A percentile compares a stretch with the other conserved stretches of the same genome.
Evolutionary conservation across 2,113 vertebrate species (phyloP).

Genomic region (Lamprotornis superbus): DNA sequence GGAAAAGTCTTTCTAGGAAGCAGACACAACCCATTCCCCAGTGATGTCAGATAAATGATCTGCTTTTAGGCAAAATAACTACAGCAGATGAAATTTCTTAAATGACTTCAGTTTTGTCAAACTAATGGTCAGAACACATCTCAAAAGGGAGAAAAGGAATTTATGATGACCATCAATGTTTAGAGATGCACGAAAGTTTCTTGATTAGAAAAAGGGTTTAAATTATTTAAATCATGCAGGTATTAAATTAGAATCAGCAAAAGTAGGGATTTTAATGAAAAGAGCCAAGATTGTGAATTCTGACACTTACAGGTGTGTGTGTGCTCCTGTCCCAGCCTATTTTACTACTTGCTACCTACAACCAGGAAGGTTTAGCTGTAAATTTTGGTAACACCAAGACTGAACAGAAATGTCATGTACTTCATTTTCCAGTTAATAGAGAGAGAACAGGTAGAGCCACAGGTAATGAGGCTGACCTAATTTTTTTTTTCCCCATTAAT

Average conservation of each 20-base stretch:
- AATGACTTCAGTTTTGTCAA: background rate
- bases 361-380: background rate
- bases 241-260: background rate
- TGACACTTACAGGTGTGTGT: background rate
- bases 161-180: background rate
- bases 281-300: background rate
- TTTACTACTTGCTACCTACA: background rate
- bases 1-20: background rate
- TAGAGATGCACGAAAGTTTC: background rate
- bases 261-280: background rate
- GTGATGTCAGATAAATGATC: background rate
- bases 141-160: background rate
- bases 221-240: background rate
- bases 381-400: background rate
- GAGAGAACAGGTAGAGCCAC: background rate
- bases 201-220: background rate
- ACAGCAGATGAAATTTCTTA: background rate
- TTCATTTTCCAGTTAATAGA: background rate
- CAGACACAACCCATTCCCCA: background rate
- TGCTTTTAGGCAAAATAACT: background rate
- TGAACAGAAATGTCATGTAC: background rate
- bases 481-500: background rate
- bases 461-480: background rate
- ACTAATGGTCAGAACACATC: accelerated
- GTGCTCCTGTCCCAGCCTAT: background rate